Evolutionary conservation across 2,113 vertebrate genomes (phyloP).

Genomic region (Ibidorhyncha struthersii): DNA sequence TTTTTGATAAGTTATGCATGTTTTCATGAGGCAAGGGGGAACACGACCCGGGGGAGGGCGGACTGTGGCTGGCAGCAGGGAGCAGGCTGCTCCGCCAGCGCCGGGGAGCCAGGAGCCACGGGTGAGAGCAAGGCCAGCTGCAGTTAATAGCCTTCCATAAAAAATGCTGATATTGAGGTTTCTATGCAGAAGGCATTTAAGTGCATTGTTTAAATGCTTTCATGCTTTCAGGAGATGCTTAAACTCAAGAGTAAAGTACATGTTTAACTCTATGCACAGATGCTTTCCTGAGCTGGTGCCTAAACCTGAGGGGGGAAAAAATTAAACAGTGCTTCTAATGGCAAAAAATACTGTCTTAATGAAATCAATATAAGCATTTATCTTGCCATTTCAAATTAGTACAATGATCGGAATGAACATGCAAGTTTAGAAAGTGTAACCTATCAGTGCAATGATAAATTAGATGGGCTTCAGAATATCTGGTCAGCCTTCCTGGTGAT

Average conservation of each 20-base stretch:
- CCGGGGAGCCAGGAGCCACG: not conserved
- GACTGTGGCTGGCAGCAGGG: not conserved
- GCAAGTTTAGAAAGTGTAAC: constrained; percentile 16
- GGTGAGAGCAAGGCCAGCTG: not conserved
- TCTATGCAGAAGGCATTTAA: not conserved
- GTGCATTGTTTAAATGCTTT: not conserved
- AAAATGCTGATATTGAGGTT: constrained; percentile 14
- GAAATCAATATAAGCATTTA: constrained; percentile 4
- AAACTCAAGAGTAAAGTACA: not conserved
- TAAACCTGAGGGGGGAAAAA: not conserved
- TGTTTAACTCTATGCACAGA: not conserved
- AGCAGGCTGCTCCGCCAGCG: not conserved
- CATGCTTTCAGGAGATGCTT: not conserved
- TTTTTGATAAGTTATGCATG: not conserved
- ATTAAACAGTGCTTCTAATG: not conserved
- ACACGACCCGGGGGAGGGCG: accelerated
- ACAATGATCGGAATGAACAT: constrained; percentile 23
- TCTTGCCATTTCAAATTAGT: constrained; percentile 44
- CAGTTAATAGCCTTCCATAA: not conserved
- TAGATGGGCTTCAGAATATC: not conserved
- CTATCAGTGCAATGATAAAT: not conserved
- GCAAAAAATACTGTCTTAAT: not conserved
- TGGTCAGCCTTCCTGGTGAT: constrained; percentile 28
- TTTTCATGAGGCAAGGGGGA: not conserved
- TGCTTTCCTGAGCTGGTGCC: not conserved